A percentile compares a stretch with the other conserved stretches of the same genome.
Evolutionary conservation across 2,113 vertebrate genomes (phyloP).

Genomic region (Antechinus stuartii): DNA sequence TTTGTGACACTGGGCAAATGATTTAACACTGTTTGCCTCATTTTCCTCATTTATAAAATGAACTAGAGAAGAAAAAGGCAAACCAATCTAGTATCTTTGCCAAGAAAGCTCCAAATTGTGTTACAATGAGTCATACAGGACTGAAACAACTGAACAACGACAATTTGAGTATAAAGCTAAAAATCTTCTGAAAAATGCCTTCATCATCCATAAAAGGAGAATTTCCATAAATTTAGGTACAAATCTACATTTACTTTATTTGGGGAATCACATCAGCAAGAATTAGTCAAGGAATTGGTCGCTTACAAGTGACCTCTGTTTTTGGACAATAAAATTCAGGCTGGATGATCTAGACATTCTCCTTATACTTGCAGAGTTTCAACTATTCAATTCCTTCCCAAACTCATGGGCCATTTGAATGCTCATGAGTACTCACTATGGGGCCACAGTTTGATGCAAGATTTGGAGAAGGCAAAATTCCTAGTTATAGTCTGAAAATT

Average conservation of each 20-base stretch:
- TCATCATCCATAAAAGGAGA: not conserved
- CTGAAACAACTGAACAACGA: not conserved
- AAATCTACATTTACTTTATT: not conserved
- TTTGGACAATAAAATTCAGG: not conserved
- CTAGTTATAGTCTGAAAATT: constrained; percentile 61
- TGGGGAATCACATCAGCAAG: not conserved
- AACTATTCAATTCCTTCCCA: constrained; percentile 15
- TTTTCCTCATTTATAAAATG: not conserved
- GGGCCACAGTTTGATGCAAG: constrained; percentile 2
- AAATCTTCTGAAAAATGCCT: not conserved
- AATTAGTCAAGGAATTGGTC: not conserved
- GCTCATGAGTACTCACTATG: constrained; percentile 9
- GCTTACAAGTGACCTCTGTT: not conserved
- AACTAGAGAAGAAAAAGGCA: not conserved
- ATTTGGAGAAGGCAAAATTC: constrained; percentile 47
- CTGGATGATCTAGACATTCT: not conserved
- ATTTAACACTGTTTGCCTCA: not conserved
- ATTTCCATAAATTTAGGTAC: not conserved
- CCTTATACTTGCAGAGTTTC: not conserved
- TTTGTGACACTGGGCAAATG: not conserved
- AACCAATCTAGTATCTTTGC: not conserved
- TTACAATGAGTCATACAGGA: not conserved
- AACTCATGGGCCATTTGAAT: constrained; percentile 28
- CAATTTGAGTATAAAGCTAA: not conserved
- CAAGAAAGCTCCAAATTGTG: not conserved